Conservation (phyloP, 2,797 vertebrate genomes). For the Chromobotia macracanthus region DNA sequence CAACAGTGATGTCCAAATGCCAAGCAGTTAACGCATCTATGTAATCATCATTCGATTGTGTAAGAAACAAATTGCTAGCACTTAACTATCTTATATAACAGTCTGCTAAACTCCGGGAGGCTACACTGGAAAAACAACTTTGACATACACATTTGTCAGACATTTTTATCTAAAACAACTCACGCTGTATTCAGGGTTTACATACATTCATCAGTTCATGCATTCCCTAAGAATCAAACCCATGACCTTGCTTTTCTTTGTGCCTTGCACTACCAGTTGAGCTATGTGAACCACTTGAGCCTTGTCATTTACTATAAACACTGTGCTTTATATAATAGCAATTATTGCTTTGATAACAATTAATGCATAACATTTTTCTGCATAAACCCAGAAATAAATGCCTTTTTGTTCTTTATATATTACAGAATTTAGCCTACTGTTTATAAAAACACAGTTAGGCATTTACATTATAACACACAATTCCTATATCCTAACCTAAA, state of each 20-base stretch:
- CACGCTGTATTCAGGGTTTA: neutral
- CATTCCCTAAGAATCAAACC: neutral
- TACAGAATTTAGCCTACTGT: too few species aligned
- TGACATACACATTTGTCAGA: neutral
- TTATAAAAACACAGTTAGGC: too few species aligned
- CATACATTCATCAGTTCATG: neutral
- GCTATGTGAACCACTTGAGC: too few species aligned
- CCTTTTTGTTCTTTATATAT: too few species aligned
- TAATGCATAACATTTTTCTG: too few species aligned
- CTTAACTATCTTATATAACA: constrained; percentile 1
- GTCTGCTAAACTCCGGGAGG: neutral
- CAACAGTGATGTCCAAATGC: neutral
- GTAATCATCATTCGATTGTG: neutral
- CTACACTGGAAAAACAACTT: too few species aligned
- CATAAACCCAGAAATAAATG: too few species aligned
- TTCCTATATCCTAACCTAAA: too few species aligned
- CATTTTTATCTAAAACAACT: neutral
- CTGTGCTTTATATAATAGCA: too few species aligned
- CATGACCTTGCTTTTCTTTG: neutral
- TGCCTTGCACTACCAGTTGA: too few species aligned
- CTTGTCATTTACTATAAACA: neutral
- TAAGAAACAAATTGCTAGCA: neutral
- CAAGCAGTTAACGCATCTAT: neutral
- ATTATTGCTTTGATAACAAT: too few species aligned
- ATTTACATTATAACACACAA: too few species aligned